Conservation (phyloP, 23 tunicate genomes). For the Styela plicata region DNA sequence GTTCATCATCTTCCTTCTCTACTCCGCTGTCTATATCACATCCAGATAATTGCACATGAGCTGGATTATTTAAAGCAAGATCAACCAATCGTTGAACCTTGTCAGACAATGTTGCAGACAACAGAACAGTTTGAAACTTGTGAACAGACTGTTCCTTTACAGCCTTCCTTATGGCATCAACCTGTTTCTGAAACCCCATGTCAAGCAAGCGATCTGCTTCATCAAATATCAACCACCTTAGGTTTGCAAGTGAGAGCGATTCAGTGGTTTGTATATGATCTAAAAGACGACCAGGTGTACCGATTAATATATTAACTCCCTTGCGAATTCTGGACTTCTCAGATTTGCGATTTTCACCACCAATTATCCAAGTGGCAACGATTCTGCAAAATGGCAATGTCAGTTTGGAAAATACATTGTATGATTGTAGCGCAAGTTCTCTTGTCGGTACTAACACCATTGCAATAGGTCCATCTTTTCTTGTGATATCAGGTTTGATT, state of each 20-base stretch:
- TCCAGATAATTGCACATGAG: conserved; percentile 30
- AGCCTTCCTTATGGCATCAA: conserved; percentile 51
- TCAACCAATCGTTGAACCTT: conserved; percentile 86
- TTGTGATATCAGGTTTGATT: conserved; percentile 35
- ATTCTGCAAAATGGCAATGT: conserved; percentile 58
- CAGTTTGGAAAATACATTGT: conserved; percentile 52
- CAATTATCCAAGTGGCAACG: conserved; percentile 87
- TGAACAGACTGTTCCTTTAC: conserved; percentile 36
- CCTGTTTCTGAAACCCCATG: conserved; percentile 80
- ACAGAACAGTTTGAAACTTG: conserved; percentile 55
- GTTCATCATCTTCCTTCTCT: conserved; percentile 28
- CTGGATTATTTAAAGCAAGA: conserved; percentile 65
- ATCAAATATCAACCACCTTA: conserved; percentile 80
- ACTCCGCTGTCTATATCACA: background rate
- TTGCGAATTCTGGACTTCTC: conserved; percentile 90
- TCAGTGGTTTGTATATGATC: conserved; percentile 91
- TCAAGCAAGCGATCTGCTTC: conserved; percentile 99
- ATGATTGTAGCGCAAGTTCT: conserved; percentile 88
- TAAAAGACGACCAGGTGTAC: conserved; percentile 92
- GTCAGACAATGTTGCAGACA: conserved; percentile 85
- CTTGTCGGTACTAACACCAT: conserved; percentile 85
- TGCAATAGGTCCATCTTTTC: conserved; percentile 63
- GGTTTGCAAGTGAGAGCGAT: conserved; percentile 39
- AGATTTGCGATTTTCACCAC: conserved; percentile 86
- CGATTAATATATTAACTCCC: conserved; percentile 81